Evolutionary conservation across 2,888 invertebrate species (phyloP).

Genomic region (Kuschelorhynchus macadamiae): DNA sequence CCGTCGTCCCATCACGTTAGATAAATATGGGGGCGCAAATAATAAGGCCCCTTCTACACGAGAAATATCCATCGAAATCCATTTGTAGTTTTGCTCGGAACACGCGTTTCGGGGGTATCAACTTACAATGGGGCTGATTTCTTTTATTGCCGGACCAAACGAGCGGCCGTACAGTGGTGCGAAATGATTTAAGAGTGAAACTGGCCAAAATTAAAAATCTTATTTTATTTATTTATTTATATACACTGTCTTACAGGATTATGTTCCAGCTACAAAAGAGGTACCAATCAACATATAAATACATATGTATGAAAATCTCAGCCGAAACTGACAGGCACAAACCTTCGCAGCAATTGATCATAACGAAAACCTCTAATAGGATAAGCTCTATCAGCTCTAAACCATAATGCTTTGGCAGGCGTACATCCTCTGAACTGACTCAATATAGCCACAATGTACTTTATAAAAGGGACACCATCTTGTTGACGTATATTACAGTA

Average conservation of each 20-base stretch:
- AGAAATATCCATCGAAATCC: conserved; percentile 52
- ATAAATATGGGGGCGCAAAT: conserved; percentile 46
- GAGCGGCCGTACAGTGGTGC: conserved; percentile 26
- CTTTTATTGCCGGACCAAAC: conserved; percentile 44
- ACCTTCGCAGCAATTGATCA: too few relatives aligned
- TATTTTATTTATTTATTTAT: background rate
- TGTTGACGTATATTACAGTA: too few relatives aligned
- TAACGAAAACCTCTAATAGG: too few relatives aligned
- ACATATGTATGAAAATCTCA: too few relatives aligned
- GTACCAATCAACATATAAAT: too few relatives aligned
- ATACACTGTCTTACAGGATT: too few relatives aligned
- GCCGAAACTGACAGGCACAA: too few relatives aligned
- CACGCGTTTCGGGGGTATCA: conserved; percentile 55
- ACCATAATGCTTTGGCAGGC: too few relatives aligned
- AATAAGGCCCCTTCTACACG: conserved; percentile 44
- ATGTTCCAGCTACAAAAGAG: background rate
- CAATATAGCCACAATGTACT: too few relatives aligned
- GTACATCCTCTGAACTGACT: too few relatives aligned
- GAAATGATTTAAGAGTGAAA: conserved; percentile 1
- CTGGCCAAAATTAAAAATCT: background rate
- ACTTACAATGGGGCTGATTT: conserved; percentile 59
- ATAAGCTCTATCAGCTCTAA: too few relatives aligned
- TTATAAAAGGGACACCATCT: too few relatives aligned
- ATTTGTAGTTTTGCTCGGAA: conserved; percentile 54
- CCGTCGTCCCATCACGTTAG: conserved; percentile 33